Percentiles rank a stretch among this genome's conserved stretches.
These are phyloP conservation scores for Onychostoma macrolepis DNA, from an alignment of 2,113 vertebrate species.

Conservation along the genomic window DNA sequence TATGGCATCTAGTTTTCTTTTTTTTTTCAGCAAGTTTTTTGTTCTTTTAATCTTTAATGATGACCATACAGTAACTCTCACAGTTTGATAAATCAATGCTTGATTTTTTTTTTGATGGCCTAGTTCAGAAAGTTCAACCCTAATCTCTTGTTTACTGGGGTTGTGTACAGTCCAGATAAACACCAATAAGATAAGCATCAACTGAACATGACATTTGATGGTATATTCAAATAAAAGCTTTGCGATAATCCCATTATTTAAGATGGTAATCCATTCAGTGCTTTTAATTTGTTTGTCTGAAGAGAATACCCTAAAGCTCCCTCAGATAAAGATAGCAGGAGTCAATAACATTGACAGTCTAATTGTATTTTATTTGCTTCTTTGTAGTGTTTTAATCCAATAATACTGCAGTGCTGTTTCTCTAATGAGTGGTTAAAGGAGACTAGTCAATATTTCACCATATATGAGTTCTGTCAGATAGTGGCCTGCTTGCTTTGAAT, in stretches of 20 bases:
- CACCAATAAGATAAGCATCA: not conserved
- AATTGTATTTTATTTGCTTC: not conserved
- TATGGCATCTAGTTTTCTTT: not conserved
- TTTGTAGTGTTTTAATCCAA: not conserved
- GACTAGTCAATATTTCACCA: slow-evolving; percentile 4
- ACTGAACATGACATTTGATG: not conserved
- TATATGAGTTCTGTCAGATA: not conserved
- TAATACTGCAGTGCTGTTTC: not conserved
- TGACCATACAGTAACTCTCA: not conserved
- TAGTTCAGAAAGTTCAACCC: not conserved
- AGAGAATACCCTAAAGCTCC: not conserved
- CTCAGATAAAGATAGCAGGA: not conserved
- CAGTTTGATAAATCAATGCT: not conserved
- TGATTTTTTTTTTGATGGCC: not conserved
- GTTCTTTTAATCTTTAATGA: not conserved
- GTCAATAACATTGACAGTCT: not conserved
- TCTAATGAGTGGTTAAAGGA: not conserved
- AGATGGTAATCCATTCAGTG: not conserved
- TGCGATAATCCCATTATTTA: not conserved
- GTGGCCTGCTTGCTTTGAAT: not conserved
- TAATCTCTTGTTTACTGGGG: not conserved
- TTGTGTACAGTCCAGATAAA: not conserved
- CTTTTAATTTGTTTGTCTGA: not conserved
- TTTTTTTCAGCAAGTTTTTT: not conserved
- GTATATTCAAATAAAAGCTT: not conserved